A percentile compares a stretch with the other conserved stretches of the same genome.
These are phyloP conservation scores for Archocentrus centrarchus DNA, from an alignment of 2,113 vertebrate genomes.

Conservation along the genomic window DNA sequence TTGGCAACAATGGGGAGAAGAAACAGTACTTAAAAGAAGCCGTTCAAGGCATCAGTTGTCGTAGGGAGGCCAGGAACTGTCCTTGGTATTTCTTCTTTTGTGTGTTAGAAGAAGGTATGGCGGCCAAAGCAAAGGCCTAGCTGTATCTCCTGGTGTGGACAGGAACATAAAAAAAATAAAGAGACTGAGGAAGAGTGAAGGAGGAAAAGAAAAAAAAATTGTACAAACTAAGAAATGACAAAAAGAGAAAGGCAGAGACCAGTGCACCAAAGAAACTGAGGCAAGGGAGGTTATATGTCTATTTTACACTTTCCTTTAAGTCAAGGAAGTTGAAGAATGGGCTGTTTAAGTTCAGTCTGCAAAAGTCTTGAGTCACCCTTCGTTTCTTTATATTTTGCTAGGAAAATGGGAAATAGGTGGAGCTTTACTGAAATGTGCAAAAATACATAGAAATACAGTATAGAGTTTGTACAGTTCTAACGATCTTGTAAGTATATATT, in stretches of 20 bases:
- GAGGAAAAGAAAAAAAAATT: background rate
- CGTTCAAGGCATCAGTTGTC: background rate
- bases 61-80: background rate
- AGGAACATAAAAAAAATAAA: background rate
- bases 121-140: background rate
- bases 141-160: background rate
- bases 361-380: too few relatives aligned
- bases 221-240: background rate
- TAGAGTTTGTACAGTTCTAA: too few relatives aligned
- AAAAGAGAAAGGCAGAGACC: background rate
- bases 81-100: conserved; percentile 21
- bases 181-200: background rate
- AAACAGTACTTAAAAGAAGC: background rate
- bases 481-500: too few relatives aligned
- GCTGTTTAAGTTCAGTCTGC: too few relatives aligned
- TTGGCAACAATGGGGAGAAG: background rate
- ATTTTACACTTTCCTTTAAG: background rate
- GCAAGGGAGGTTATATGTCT: background rate
- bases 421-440: too few relatives aligned
- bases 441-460: too few relatives aligned
- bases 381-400: too few relatives aligned
- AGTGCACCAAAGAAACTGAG: background rate
- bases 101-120: background rate
- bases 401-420: too few relatives aligned
- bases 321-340: too few relatives aligned